These are phyloP conservation scores for Morelia viridis DNA, from an alignment of 2,797 vertebrate species.

Conservation along the genomic window DNA sequence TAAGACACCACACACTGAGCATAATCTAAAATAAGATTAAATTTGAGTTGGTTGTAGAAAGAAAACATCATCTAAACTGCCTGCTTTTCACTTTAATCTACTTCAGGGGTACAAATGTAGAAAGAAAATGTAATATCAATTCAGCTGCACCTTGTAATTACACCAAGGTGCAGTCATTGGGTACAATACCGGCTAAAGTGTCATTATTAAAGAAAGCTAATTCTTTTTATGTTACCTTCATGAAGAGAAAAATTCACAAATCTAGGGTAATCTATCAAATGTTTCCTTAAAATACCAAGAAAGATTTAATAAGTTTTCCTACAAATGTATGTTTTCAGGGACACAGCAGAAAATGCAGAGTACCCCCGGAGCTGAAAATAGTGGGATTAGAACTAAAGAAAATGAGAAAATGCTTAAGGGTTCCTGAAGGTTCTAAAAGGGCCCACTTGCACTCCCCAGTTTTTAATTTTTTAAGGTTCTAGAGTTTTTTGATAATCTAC, in stretches of 20 bases:
- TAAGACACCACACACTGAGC: slow-evolving; percentile 24
- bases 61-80: neutral
- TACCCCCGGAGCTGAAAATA: neutral
- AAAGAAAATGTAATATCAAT: slow-evolving; percentile 13
- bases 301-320: neutral
- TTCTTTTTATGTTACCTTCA: slow-evolving; percentile 10
- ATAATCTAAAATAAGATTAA: slow-evolving; percentile 35
- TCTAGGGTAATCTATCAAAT: neutral
- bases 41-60: slow-evolving; percentile 15
- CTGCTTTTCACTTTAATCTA: slow-evolving; percentile 8
- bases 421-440: too few species aligned
- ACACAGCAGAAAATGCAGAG: neutral
- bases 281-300: neutral
- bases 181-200: neutral
- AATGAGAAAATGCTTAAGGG: neutral
- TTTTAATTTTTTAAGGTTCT: too few species aligned
- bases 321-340: neutral
- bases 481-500: too few species aligned
- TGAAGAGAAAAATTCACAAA: slow-evolving; percentile 6
- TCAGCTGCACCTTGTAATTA: slow-evolving; percentile 24
- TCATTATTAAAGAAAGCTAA: neutral
- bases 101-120: slow-evolving; percentile 1
- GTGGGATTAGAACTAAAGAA: neutral
- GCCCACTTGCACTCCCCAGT: neutral
- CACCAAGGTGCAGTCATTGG: neutral